Evolutionary conservation across 1,140 invertebrate species (phyloP), one percentile per base, ranked within the genome.

Genomic region (Sminthurides bifidus): DNA sequence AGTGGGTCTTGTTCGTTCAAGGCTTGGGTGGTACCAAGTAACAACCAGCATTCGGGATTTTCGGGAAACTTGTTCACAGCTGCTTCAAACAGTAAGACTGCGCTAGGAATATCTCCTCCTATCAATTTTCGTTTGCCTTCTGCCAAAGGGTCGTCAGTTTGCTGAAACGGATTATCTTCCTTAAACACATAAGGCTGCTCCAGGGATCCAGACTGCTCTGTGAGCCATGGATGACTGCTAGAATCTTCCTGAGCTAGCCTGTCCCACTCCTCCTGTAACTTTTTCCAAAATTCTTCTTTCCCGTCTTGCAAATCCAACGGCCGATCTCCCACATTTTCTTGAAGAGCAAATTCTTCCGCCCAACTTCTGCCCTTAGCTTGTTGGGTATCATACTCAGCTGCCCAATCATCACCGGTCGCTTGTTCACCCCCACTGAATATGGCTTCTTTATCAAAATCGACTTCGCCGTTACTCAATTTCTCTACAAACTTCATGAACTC

Each of bases 71-170:
- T 83, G 69, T 92, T 84, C 6, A 84, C 88, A 37, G 92, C 92
- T 52, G 90, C 88, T 76, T 99, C 95, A 74, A 98, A 98, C 66
- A 92, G 86, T 3, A 98, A 73, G 1, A 97, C 92, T 24, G 95
- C 94, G 64, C 89, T 88, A 17, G 92, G 87, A 54, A 98, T 79
- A 74, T 98, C 92, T 24, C 92, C 92, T 59, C 79, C 77, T 66
- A 80, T 77, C 50, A 96, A 71, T 67, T 83, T 82, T 65, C 81
- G 76, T 66, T 91, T 81, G 0, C 92, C 94, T 66, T 89, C 83
- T 69, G 85, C 81, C 54, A 95, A 79, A 15, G 90, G 82, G 74
- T 92, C 81, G n/a, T 78, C 73, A 65, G 85, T 74, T 65, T 87
- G 79, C 50, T 83, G 60, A 19, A 59, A 60, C 10, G 51, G 46